Evolutionary conservation across 2,113 vertebrate genomes (phyloP).

Genomic region (Cynoglossus semilaevis): DNA sequence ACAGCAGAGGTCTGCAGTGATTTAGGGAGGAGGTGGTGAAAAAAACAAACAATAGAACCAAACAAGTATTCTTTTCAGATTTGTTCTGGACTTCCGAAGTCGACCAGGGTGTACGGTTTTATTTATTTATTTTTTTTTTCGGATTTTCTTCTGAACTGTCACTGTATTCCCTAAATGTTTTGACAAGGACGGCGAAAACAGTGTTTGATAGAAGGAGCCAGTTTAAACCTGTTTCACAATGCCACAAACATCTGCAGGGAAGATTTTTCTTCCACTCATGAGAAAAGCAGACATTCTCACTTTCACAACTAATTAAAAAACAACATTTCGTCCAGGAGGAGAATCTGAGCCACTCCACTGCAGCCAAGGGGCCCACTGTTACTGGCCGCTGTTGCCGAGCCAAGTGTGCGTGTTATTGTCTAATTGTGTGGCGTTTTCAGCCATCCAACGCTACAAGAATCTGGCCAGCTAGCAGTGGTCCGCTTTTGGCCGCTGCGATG

Average conservation of each 20-base stretch:
- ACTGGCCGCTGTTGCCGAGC: constrained; percentile 51
- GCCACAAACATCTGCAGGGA: constrained; percentile 19
- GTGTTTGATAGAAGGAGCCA: not conserved
- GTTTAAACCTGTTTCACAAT: constrained; percentile 13
- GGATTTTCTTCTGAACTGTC: not conserved
- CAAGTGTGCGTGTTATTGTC: constrained; percentile 33
- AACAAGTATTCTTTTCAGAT: no score
- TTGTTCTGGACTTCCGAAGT: no score
- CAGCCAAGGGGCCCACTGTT: constrained; percentile 49
- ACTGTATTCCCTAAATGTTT: no score
- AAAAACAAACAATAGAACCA: no score
- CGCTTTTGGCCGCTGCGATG: constrained; percentile 53
- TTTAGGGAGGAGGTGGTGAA: no score
- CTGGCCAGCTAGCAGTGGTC: constrained; percentile 50
- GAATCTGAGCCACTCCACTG: constrained; percentile 25
- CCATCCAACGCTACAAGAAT: constrained; percentile 57
- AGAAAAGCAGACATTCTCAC: constrained; percentile 23
- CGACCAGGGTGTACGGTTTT: no score
- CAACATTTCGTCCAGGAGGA: constrained; percentile 39
- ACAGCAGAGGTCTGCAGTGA: no score
- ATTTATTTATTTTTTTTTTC: no score
- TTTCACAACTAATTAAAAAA: constrained; percentile 52
- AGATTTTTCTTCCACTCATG: constrained; percentile 3
- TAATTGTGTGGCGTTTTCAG: constrained; percentile 61
- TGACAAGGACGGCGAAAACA: constrained; percentile 1